Evolutionary conservation across 2,888 invertebrate species (phyloP), one percentile per base, ranked within the genome.

Genomic region (Hirtodrosophila trivittata): DNA sequence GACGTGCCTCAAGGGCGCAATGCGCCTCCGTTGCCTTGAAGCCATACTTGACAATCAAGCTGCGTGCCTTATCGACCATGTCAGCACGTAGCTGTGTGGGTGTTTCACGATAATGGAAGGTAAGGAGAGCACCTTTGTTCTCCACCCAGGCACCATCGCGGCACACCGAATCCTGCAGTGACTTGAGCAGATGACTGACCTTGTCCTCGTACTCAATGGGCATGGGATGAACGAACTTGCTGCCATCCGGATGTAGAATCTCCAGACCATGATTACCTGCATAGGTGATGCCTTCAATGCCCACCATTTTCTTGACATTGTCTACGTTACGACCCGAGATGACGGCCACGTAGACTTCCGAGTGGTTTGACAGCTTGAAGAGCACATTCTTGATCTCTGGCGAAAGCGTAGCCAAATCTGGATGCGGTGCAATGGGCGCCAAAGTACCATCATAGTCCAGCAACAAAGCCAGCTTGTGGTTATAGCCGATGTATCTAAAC

Each of bases 111-210:
- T 94, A 97, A 89, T 97, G 97, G 92, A 96, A 97, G 1, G 97
- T 97, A 32, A 97, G 91, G 5, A 97, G 91, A 0, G 96, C 95
- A 0, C 97, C 97, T 89, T 97, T 97, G 91, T 97, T 97, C 89
- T 97, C 97, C 6, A 97, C 97, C 97, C 97, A 97, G 0, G 97
- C 96, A 2, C 97, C 97, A 82, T 97, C 96, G 72, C 93, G 94
- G 89, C 96, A 97, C 1, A 96, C 95, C 91, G 95, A 94, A 88
- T 96, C 96, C 88, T 97, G 96, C 38, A 97, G 91, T 0, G 94
- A 93, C 86, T 96, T 95, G 76, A 96, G 93, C 30, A 97, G 91
- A 54, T 93, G 93, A 9, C 94, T 94, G 28, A 96, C 96, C 90
- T 95, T 96, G 67, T 94, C 94, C 82, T 96, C 95, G 75, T 94